Evolutionary conservation across 2,113 vertebrate genomes (phyloP), one percentile per base, ranked within the genome.

Genomic region (Anguilla japonica): DNA sequence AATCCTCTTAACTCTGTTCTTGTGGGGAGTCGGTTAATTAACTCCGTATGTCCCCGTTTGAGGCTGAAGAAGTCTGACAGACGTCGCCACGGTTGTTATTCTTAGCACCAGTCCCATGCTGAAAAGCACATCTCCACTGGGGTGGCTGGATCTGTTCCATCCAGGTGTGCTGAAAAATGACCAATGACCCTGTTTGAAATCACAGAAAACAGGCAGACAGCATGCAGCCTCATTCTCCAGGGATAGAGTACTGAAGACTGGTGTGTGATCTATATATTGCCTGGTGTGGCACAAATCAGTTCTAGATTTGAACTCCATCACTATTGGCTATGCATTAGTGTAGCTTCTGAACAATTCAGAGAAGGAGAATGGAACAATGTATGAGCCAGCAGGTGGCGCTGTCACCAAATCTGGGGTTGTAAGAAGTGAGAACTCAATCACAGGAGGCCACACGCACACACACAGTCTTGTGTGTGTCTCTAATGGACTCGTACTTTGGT

Each of bases 381-480:
- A 80, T 83, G 63, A 71, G 89, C 96, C 95, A 94, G 95, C 91
- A 96, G 95, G 91, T 96, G 96, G 96, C 95, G 94, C 95, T 94
- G 83, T 91, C 94, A 91, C 93, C 95, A 94, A 95, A 91, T 91
- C 46, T 22, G 46, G 16, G 14, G 71, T 29, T 34, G 7, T 53
- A 26, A 56, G 46, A 56, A 56, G 5, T 50, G 29, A 83, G 56
- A 29, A 50, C 41, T 2, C 43, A 86, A 53, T 85, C 26, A 87
- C 78, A 22, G 9, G 39, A 46, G 78, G 86, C 83, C 14, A 8
- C 82, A 6, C 71, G 82, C 39, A 34, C 60, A 67, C 60, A 34
- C 71, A 29, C 26, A 34, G n/a, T 34, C 71, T 75, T 75, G n/a
- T 75, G 71, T 29, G 71, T 29, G 5, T 75, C 71, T 75, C 26